A percentile compares a stretch with the other conserved stretches of the same genome.
Conservation (phyloP, 2,888 invertebrate genomes). For the Drosophila melanocephala region DNA sequence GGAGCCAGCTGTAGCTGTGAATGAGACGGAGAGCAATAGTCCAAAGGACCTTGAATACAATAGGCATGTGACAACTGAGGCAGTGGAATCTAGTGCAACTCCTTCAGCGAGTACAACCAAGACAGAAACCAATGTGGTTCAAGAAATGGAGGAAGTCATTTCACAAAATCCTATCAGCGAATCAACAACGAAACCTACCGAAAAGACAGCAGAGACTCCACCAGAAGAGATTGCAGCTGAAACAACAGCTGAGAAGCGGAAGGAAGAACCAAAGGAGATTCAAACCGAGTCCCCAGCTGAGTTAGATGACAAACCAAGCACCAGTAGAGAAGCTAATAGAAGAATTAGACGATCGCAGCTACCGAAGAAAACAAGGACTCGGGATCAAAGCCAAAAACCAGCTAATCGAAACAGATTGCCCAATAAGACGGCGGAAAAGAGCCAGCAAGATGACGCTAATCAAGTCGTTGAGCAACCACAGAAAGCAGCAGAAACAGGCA, state of each 20-base stretch:
- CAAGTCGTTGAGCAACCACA: neutral
- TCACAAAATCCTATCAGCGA: neutral
- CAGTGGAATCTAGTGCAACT: neutral
- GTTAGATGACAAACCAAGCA: slow-evolving; percentile 57
- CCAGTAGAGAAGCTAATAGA: slow-evolving; percentile 58
- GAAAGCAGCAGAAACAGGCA: neutral
- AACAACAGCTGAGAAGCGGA: neutral
- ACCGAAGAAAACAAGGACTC: slow-evolving; percentile 45
- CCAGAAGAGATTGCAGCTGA: too few species aligned
- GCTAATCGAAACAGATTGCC: slow-evolving; percentile 41
- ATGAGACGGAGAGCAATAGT: neutral
- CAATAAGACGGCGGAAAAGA: slow-evolving; percentile 1
- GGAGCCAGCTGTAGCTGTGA: neutral
- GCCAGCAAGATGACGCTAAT: neutral
- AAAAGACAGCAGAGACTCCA: neutral
- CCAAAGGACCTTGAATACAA: neutral
- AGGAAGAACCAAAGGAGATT: neutral
- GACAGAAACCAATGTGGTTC: neutral
- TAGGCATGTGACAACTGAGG: neutral
- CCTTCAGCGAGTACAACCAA: too few species aligned
- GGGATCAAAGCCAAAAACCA: slow-evolving; percentile 67
- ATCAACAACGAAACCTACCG: neutral
- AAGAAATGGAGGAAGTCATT: neutral
- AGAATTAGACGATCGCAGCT: slow-evolving; percentile 55
- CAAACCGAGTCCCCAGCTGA: neutral